A percentile compares a stretch with the other conserved stretches of the same genome.
phyloP scores from a whole-genome alignment of 1,140 invertebrate genomes.

The Adoxophyes honmai region DNA sequence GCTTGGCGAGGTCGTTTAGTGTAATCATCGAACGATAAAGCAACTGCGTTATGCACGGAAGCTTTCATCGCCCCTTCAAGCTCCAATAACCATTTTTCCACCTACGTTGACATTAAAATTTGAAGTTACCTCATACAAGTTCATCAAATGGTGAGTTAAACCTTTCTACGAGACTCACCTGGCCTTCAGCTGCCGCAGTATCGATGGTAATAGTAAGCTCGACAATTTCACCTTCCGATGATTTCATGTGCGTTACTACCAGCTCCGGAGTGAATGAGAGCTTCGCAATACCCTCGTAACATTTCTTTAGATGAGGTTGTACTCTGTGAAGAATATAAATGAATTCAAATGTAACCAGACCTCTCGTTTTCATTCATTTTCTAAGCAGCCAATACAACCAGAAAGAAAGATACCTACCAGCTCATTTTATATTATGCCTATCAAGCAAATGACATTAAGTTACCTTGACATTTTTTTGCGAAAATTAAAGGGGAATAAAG shows the following conservation, averaged over 20 bases:
- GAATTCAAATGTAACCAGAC: no score
- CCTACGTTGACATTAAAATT: constrained; percentile 34
- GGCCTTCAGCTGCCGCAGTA: constrained; percentile 92
- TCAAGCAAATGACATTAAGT: no score
- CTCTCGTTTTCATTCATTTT: no score
- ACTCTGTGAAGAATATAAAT: constrained; percentile 70
- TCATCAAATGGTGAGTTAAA: no score
- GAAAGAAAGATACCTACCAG: no score
- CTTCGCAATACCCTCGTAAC: constrained; percentile 94
- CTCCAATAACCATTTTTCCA: constrained; percentile 97
- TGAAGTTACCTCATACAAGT: no score
- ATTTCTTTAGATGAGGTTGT: constrained; percentile 99
- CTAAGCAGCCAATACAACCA: no score
- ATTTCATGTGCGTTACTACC: constrained; percentile 94
- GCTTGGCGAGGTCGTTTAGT: constrained; percentile 79
- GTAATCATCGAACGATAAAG: constrained; percentile 83
- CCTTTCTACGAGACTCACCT: constrained; percentile 73
- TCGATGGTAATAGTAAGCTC: constrained; percentile 88
- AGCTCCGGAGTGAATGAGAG: constrained; percentile 91
- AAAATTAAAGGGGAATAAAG: no score
- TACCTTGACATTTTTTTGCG: no score
- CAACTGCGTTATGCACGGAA: constrained; percentile 86
- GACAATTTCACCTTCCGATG: constrained; percentile 92
- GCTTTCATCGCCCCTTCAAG: constrained; percentile 94
- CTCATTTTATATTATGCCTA: no score